A percentile compares a stretch with the other conserved stretches of the same genome.
These are phyloP conservation scores for Hetaerina americana DNA, from an alignment of 1,140 invertebrate species.

Conservation along the genomic window DNA sequence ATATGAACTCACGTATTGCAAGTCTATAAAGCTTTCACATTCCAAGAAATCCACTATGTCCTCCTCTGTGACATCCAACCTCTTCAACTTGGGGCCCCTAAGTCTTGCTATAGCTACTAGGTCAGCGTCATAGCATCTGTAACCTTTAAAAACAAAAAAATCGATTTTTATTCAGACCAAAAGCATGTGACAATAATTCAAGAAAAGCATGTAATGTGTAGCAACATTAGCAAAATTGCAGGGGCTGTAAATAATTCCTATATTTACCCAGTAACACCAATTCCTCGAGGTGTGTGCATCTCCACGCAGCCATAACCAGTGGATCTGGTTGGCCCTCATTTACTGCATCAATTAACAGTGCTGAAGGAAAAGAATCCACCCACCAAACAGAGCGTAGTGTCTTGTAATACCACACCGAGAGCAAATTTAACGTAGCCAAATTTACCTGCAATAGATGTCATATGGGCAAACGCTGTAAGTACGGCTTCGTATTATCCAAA, in stretches of 20 bases:
- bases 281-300: slow-evolving; percentile 49
- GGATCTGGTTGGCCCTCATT: slow-evolving; percentile 41
- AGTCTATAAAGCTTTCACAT: neutral
- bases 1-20: neutral
- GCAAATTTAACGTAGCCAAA: slow-evolving; percentile 33
- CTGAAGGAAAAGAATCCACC: slow-evolving; percentile 44
- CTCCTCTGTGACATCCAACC: slow-evolving; percentile 45
- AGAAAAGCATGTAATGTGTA: too few relatives aligned
- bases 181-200: neutral
- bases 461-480: slow-evolving; percentile 3
- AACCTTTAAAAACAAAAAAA: slow-evolving; percentile 36
- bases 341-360: neutral
- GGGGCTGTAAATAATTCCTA: slow-evolving; percentile 1
- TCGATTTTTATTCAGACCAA: too few relatives aligned
- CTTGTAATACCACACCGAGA: slow-evolving; percentile 44
- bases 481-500: neutral
- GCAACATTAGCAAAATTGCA: too few relatives aligned
- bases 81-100: slow-evolving; percentile 41
- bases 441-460: slow-evolving; percentile 30
- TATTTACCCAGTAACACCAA: slow-evolving; percentile 44
- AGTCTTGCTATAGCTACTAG: slow-evolving; percentile 54
- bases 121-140: slow-evolving; percentile 47
- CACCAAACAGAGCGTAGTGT: slow-evolving; percentile 53
- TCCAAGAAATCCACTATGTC: slow-evolving; percentile 24
- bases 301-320: slow-evolving; percentile 62